A percentile compares a stretch with the other conserved stretches of the same genome.
phyloP scores from a whole-genome alignment of 1,140 invertebrate species.

The Drosophila oshimai region DNA sequence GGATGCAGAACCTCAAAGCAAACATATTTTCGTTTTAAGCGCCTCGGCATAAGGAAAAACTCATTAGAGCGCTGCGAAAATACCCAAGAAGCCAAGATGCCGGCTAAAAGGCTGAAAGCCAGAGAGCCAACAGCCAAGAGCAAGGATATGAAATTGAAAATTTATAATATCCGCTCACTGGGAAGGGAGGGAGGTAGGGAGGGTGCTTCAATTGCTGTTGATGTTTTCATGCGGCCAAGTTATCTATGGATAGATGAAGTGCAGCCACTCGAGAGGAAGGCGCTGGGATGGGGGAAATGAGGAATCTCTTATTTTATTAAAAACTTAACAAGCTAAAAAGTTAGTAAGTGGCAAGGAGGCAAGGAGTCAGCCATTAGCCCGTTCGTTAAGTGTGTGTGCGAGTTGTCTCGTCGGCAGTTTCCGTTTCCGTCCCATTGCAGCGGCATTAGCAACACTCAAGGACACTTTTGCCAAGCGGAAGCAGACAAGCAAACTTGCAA shows the following conservation, averaged over 20 bases:
- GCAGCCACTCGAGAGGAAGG: slow-evolving; percentile 1
- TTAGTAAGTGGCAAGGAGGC: slow-evolving; percentile 69
- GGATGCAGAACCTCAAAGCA: slow-evolving; percentile 45
- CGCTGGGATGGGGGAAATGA: slow-evolving; percentile 4
- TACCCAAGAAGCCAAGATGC: slow-evolving; percentile 39
- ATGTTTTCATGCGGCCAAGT: slow-evolving; percentile 67
- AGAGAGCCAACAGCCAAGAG: background rate
- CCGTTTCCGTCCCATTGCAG: slow-evolving; percentile 52
- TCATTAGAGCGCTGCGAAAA: slow-evolving; percentile 71
- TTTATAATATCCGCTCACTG: slow-evolving; percentile 70
- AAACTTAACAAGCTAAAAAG: slow-evolving; percentile 55
- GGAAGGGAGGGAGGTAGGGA: background rate
- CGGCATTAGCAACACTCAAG: slow-evolving; percentile 76
- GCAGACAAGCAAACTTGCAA: slow-evolving; percentile 69
- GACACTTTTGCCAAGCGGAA: slow-evolving; percentile 73
- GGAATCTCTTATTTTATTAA: slow-evolving; percentile 76
- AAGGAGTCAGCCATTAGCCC: slow-evolving; percentile 56
- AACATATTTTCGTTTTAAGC: slow-evolving; percentile 74
- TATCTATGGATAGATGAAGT: slow-evolving; percentile 56
- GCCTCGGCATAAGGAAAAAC: slow-evolving; percentile 60
- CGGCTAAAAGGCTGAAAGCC: slow-evolving; percentile 21
- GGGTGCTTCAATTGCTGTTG: slow-evolving; percentile 61
- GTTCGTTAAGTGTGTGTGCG: slow-evolving; percentile 40
- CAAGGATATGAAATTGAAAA: slow-evolving; percentile 70
- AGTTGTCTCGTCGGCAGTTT: slow-evolving; percentile 69